Evolutionary conservation across 1,140 invertebrate genomes (phyloP).

Genomic region (Helicoverpa armigera): DNA sequence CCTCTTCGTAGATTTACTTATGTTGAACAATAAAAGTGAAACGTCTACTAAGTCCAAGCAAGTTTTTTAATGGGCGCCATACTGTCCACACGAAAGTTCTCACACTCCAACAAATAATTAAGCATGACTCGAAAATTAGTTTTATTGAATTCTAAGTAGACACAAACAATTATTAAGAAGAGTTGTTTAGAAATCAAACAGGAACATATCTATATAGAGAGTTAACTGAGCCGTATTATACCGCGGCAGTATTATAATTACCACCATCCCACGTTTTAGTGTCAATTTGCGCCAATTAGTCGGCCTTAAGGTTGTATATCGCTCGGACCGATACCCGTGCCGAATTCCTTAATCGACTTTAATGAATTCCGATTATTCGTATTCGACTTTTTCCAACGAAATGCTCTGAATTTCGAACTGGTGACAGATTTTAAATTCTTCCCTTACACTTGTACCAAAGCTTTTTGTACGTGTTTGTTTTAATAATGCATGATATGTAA

Average conservation of each 20-base stretch:
- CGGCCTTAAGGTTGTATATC: constrained; percentile 55
- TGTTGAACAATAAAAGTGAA: constrained; percentile 20
- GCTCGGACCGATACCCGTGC: constrained; percentile 49
- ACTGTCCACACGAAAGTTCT: constrained; percentile 38
- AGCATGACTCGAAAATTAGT: constrained; percentile 47
- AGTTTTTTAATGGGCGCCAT: constrained; percentile 6
- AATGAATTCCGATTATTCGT: constrained; percentile 75
- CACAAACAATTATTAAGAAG: constrained; percentile 53
- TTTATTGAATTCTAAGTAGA: constrained; percentile 49
- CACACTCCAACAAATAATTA: constrained; percentile 49
- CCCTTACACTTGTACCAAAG: constrained; percentile 80
- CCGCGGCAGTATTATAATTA: constrained; percentile 53
- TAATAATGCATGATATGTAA: constrained; percentile 83
- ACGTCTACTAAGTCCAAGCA: not conserved
- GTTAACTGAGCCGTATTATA: constrained; percentile 43
- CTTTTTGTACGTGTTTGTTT: constrained; percentile 76
- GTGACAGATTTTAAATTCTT: constrained; percentile 86
- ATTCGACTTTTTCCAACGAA: constrained; percentile 72
- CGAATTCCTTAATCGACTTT: constrained; percentile 73
- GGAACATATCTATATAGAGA: constrained; percentile 40
- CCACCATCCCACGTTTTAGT: constrained; percentile 55
- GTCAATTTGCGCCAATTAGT: constrained; percentile 60
- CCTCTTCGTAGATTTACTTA: not conserved
- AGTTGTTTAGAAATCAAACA: constrained; percentile 53
- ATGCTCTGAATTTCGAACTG: constrained; percentile 79